These are phyloP conservation scores for Delia radicum DNA, from an alignment of 1,140 invertebrate species.

Conservation along the genomic window DNA sequence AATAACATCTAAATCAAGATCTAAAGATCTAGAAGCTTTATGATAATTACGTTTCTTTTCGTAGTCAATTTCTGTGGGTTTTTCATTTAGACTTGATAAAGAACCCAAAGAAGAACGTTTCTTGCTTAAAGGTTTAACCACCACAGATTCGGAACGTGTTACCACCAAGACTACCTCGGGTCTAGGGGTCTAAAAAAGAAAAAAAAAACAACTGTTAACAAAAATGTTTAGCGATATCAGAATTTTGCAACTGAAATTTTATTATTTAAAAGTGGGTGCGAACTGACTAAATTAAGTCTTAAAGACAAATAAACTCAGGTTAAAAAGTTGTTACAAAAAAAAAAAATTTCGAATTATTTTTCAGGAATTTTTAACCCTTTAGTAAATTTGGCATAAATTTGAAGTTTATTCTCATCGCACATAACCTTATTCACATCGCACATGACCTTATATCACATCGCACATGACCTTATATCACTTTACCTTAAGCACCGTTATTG, in stretches of 20 bases:
- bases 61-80: constrained; percentile 43
- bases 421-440: no score
- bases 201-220: background rate
- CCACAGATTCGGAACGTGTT: constrained; percentile 52
- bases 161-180: constrained; percentile 70
- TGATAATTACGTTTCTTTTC: constrained; percentile 52
- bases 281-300: constrained; percentile 8
- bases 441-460: no score
- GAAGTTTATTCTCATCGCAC: no score
- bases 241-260: no score
- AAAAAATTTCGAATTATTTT: no score
- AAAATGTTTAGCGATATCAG: background rate
- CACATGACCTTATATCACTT: no score
- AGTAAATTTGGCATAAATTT: no score
- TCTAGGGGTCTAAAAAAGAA: constrained; percentile 60
- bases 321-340: no score
- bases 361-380: no score
- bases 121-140: constrained; percentile 49
- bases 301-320: background rate
- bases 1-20: constrained; percentile 52
- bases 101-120: constrained; percentile 54
- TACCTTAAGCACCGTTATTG: constrained; percentile 82
- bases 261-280: no score
- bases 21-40: constrained; percentile 51
- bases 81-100: constrained; percentile 51